Evolutionary conservation across 1,140 invertebrate genomes (phyloP).

Genomic region (Dinoponera quadriceps): DNA sequence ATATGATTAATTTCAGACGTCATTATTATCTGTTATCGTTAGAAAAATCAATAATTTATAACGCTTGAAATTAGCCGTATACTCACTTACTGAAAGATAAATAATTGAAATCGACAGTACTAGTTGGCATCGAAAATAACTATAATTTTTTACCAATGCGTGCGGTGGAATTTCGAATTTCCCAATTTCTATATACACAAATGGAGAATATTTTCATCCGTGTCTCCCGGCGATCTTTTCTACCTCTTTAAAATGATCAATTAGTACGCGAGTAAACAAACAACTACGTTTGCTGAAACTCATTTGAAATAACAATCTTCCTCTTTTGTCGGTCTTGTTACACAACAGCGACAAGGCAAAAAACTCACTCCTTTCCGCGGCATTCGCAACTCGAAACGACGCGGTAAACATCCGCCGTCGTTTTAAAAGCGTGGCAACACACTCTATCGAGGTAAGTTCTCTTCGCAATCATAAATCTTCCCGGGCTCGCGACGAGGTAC

Average conservation of each 20-base stretch:
- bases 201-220: no score
- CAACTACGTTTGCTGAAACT: neutral
- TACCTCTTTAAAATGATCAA: neutral
- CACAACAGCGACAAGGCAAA: constrained; percentile 12
- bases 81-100: no score
- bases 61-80: no score
- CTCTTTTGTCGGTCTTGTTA: neutral
- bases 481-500: constrained; percentile 33
- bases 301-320: neutral
- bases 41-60: no score
- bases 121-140: no score
- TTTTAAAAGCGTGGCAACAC: constrained; percentile 51
- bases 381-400: constrained; percentile 54
- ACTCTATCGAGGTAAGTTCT: constrained; percentile 63
- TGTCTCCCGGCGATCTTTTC: no score
- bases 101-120: no score
- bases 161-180: no score
- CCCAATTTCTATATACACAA: no score
- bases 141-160: no score
- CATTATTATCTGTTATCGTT: no score
- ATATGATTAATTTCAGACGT: no score
- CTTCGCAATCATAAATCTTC: constrained; percentile 64
- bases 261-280: neutral
- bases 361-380: constrained; percentile 54
- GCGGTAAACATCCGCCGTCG: constrained; percentile 57